Evolutionary conservation across 2,113 vertebrate genomes (phyloP).

Genomic region (Microcebus tavaratra): DNA sequence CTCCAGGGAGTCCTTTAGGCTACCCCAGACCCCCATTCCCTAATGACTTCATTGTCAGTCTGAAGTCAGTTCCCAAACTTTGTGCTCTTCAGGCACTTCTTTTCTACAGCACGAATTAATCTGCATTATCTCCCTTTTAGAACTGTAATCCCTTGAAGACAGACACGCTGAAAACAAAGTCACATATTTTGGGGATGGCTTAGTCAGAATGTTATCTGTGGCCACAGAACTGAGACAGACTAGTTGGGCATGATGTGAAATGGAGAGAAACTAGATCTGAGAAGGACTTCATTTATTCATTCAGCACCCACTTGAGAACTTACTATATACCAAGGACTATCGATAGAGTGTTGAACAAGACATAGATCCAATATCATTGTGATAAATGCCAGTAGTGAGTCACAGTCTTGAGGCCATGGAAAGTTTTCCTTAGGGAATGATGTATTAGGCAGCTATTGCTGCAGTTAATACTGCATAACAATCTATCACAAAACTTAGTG

Average conservation of each 20-base stretch:
- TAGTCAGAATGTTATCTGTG: background rate
- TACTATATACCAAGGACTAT: background rate
- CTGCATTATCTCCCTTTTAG: background rate
- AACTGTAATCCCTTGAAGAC: background rate
- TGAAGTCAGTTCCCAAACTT: background rate
- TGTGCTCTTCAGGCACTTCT: background rate
- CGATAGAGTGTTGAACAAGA: background rate
- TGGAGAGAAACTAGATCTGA: background rate
- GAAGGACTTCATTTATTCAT: background rate
- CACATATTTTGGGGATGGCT: background rate
- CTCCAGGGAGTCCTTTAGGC: background rate
- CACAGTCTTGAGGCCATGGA: background rate
- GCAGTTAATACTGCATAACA: background rate
- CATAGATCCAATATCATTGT: background rate
- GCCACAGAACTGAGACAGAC: background rate
- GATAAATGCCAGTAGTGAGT: background rate
- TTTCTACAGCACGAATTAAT: background rate
- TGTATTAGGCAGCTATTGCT: background rate
- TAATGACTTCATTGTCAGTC: background rate
- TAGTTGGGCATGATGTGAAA: background rate
- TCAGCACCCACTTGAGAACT: background rate
- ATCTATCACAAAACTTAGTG: background rate
- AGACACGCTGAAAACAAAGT: slow-evolving; percentile 23
- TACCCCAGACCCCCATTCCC: background rate
- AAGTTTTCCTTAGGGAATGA: background rate